A percentile compares a stretch with the other conserved stretches of the same genome.
Evolutionary conservation across 2,888 invertebrate genomes (phyloP).

Genomic region (Galeopsomyia nigrocyanea): DNA sequence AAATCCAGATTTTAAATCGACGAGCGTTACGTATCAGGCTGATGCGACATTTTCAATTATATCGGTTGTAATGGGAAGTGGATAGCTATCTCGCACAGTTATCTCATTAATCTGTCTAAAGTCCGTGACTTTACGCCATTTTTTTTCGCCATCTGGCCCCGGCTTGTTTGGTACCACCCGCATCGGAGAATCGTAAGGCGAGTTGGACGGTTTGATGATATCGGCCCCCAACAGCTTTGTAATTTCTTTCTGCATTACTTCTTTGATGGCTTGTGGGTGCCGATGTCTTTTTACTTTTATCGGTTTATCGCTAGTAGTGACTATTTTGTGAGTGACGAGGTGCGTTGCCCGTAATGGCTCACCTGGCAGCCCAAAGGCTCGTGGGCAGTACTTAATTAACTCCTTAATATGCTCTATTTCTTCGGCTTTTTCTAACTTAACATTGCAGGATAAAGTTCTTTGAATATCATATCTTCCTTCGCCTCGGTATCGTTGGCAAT

Average conservation of each 20-base stretch:
- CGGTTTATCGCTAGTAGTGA: not conserved
- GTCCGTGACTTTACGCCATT: not conserved
- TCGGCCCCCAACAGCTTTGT: not conserved
- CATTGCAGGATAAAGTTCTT: too few relatives aligned
- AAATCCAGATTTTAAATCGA: constrained; percentile 14
- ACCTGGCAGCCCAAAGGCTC: not conserved
- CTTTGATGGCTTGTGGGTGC: not conserved
- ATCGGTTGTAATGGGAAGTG: not conserved
- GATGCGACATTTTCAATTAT: not conserved
- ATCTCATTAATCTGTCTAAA: not conserved
- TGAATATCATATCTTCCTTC: too few relatives aligned
- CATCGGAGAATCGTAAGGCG: not conserved
- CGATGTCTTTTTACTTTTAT: not conserved
- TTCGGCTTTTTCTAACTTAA: too few relatives aligned
- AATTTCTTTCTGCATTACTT: not conserved
- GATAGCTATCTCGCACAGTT: not conserved
- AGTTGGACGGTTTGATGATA: not conserved
- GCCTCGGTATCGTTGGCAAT: too few relatives aligned
- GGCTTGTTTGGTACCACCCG: not conserved
- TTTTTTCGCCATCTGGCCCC: not conserved
- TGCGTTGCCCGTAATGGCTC: not conserved
- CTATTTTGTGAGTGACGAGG: not conserved
- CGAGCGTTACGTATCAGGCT: not conserved
- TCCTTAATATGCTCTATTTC: too few relatives aligned
- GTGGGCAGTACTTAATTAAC: too few relatives aligned